Evolutionary conservation across 2,113 vertebrate species (phyloP), one percentile per base, ranked within the genome.

Genomic region (Ammodytes dubius): DNA sequence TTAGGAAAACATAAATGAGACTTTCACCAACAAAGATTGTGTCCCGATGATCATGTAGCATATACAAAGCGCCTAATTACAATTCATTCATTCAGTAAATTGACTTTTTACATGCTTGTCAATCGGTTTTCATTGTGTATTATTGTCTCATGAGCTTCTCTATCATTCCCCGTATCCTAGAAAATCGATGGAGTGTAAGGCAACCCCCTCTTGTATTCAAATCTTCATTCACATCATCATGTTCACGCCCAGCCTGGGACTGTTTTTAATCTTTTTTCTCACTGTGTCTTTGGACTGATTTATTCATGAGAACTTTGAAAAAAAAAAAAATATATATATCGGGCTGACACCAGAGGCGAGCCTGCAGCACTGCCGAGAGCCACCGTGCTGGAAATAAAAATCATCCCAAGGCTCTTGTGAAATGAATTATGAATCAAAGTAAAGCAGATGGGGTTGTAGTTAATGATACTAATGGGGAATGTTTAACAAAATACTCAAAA

Each of bases 261-360:
- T 56, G 60, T 11, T 71, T 69, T 88, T 81, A 81, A 80, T 83
- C 47, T 47, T 19, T 58, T 56, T 80, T 72, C 37, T 52, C 40
- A 70, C 59, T 61, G 15, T 74, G 69, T 71, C 49, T 85, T 72
- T 45, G 61, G 46, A 77, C 46, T 63, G 80, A 67, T 71, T 82
- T 84, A 85, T 90, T 83, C 47, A 87, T 85, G 74, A 85, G 74
- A 37, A 75, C 46, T 73, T 45, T 17, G 47, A 42, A 71, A 45
- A 75, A 70, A 72, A 47, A 42, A 71, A 45, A 75, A 70, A 72
- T 45, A 79, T 40, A 0, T 15, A 37, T 17, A 58, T 82, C 63
- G 66, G 42, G 27, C 73, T 58, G 49, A 70, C 17, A 39, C 9
- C 66, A 27, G 40, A 78, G 52, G 14, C 39, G 42, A 8, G 53